Base-by-base conservation (phyloP, 2,888 invertebrate species). In the Orchesella flavescens region DNA sequence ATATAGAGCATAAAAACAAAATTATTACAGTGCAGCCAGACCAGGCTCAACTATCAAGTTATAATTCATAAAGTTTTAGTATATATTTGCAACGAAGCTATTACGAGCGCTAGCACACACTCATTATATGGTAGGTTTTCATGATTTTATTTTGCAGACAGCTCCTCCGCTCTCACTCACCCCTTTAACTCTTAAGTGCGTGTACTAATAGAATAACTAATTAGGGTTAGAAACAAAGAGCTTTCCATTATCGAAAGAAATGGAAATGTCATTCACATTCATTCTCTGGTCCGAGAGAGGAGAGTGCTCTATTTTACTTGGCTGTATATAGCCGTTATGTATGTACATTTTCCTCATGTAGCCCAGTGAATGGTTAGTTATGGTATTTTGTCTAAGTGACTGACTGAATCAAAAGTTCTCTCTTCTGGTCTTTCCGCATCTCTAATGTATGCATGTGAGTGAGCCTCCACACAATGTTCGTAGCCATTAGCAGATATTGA, bases 161-260 rank as follows among this genome's bases (percentile, higher is more conserved):
- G 69, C 53, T 23, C 5, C n/a, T 66, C 43, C 66, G 43, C 71
- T 71, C 46, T 44, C 66, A 23, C 66, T 66, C 46, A 43, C 43
- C 17, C 34, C 34, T 34, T 34, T 34, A n/a, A 59, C 71, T 73
- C 80, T 81, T 73, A 81, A 81, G 81, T 81, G 81, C 81, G 81
- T 75, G 68, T 81, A 75, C 81, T 81, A 81, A 81, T 81, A 81
- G 81, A 81, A 81, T 81, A 81, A 81, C 81, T 81, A 75, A 81
- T 81, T 81, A 81, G 81, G 81, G 81, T 81, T 75, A 81, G 75
- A 79, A 81, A 81, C 81, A 81, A 81, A 81, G 75, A 81, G 81
- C 81, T 81, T 81, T 81, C 81, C 75, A 81, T 81, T 81, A 81
- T 81, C 81, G 81, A 81, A 81, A 81, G 81, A 81, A 81, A 81